Base-by-base conservation (phyloP, 1,140 invertebrate genomes). In the Yoshiicerus persimilis region DNA sequence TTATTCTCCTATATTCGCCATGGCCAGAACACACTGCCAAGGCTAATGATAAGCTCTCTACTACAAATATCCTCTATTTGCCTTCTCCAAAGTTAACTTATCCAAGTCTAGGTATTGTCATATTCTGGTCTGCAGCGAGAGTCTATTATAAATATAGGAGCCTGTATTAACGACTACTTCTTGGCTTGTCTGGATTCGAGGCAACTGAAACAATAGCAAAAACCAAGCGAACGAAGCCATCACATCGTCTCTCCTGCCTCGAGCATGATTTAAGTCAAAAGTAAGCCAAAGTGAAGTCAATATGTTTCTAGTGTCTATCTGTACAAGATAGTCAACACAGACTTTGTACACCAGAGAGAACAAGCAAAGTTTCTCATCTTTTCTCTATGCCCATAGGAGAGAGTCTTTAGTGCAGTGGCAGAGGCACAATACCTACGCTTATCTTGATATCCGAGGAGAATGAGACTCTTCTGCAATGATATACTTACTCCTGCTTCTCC, bases 301-400 rank as follows among this genome's bases (percentile, higher is more conserved):
- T 80, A 80, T 80, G 75, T 80, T 80, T 80, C 75, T 38, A 32
- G 30, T 80, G 32, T 80, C 32, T 80, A 80, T 80, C 75, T 80
- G 16, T 80, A 70, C 27, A 27, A 70, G 64, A 70, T 70, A 70
- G 64, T 13, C 23, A 70, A 30, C 64, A 70, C 23, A 70, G 64
- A 70, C 64, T 30, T 25, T 27, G 64, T 70, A 11, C 64, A 70
- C 64, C 10, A 66, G 64, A 66, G 41, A 47, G 41, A 41, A 64
- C 62, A 64, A 64, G 20, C 6, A 70, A 70, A 70, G 16, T 70
- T 70, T 70, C 27, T 70, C 27, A 70, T 70, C 64, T 30, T 70
- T 70, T 30, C 64, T 70, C 23, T n/a, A 47, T 20, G n/a, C n/a
- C n/a, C n/a, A n/a, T n/a, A n/a, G n/a, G n/a, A n/a, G 41, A 47